These are phyloP conservation scores for Aphodius sticticus DNA, from an alignment of 2,888 invertebrate genomes.

Conservation along the genomic window DNA sequence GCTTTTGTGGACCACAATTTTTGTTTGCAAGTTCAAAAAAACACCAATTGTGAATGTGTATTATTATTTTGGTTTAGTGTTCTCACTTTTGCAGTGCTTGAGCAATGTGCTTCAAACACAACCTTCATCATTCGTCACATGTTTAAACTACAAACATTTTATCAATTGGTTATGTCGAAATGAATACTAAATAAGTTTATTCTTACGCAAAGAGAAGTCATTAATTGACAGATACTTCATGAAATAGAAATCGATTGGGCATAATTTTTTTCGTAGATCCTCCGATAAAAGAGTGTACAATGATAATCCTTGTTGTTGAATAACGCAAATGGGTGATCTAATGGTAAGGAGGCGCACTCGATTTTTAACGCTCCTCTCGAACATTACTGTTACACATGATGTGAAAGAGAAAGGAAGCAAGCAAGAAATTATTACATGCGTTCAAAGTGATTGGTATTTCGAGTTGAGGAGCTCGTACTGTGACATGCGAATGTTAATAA, in stretches of 20 bases:
- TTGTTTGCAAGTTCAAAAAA: too few species aligned
- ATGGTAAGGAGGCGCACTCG: background rate
- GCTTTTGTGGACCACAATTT: too few species aligned
- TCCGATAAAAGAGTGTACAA: background rate
- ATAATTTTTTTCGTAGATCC: background rate
- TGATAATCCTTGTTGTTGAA: background rate
- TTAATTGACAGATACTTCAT: background rate
- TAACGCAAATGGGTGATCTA: background rate
- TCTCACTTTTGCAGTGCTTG: background rate
- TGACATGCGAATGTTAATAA: slow-evolving; percentile 4
- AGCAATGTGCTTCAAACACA: background rate
- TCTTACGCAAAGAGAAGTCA: background rate
- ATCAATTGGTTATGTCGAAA: background rate
- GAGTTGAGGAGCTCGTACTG: slow-evolving; percentile 10
- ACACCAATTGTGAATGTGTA: too few species aligned
- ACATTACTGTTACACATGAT: background rate
- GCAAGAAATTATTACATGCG: slow-evolving; percentile 8
- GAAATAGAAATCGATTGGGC: background rate
- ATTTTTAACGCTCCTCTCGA: background rate
- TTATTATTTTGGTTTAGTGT: background rate
- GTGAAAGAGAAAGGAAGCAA: background rate
- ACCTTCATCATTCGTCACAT: background rate
- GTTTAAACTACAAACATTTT: background rate
- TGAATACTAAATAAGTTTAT: background rate
- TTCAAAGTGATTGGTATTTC: slow-evolving; percentile 24